Conservation (phyloP, 2,113 vertebrate genomes). For the Tyrannus savana region DNA sequence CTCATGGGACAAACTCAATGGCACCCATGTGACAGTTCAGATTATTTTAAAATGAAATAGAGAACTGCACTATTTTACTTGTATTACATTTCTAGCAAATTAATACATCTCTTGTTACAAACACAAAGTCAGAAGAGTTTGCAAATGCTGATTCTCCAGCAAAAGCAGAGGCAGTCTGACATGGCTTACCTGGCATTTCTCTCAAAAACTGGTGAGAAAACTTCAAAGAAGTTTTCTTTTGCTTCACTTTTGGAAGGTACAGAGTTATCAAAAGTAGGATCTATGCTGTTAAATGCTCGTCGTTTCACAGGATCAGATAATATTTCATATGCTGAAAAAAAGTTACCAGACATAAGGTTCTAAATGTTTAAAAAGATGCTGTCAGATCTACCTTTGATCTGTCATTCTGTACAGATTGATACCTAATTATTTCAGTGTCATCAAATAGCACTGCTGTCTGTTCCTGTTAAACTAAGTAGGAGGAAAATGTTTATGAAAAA, state of each 20-base stretch:
- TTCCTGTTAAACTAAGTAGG: neutral
- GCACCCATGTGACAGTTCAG: neutral
- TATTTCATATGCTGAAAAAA: constrained; percentile 89
- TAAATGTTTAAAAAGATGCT: neutral
- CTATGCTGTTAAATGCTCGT: constrained; percentile 97
- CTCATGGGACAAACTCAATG: neutral
- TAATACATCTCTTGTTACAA: neutral
- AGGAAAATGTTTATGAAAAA: neutral
- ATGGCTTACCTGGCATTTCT: constrained; percentile 88
- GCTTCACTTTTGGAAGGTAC: constrained; percentile 94
- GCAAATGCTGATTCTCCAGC: neutral
- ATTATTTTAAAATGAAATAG: neutral
- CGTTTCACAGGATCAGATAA: constrained; percentile 93
- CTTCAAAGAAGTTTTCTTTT: constrained; percentile 94
- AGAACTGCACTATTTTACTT: neutral
- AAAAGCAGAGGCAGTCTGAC: neutral
- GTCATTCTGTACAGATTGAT: neutral
- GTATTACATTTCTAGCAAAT: neutral
- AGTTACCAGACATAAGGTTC: constrained; percentile 7
- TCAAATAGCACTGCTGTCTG: neutral
- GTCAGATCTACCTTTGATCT: neutral
- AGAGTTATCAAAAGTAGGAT: constrained; percentile 94
- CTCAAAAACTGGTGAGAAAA: constrained; percentile 89
- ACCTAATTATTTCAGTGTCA: neutral
- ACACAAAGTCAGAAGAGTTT: neutral